phyloP scores from a whole-genome alignment of 2,113 vertebrate species.

The Platichthys stellatus region DNA sequence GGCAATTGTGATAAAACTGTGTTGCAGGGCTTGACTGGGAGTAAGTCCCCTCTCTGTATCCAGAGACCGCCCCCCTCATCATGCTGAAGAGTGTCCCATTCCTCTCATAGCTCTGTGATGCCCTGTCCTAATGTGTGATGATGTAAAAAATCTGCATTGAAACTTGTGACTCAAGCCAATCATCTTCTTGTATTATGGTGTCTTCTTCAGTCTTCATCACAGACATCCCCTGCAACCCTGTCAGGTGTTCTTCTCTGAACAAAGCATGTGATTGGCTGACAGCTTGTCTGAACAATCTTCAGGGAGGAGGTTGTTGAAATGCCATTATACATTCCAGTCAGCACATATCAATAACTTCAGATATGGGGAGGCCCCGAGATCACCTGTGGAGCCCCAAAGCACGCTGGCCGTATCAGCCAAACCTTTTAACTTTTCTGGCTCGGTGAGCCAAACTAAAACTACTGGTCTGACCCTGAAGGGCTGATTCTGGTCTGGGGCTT shows the following conservation, averaged over 20 bases:
- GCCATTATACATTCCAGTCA: not conserved
- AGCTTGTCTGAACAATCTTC: not conserved
- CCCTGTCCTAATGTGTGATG: too few relatives aligned
- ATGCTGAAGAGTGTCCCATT: too few relatives aligned
- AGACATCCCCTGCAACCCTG: not conserved
- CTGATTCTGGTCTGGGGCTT: not conserved
- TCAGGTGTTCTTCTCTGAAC: not conserved
- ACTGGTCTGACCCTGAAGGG: not conserved
- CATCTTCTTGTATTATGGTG: too few relatives aligned
- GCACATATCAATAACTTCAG: slow-evolving; percentile 3
- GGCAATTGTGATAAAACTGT: not conserved
- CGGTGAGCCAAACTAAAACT: not conserved
- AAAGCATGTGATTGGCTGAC: not conserved
- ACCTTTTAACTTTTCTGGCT: not conserved
- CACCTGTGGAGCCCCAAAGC: not conserved
- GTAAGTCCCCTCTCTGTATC: not conserved
- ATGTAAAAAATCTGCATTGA: too few relatives aligned
- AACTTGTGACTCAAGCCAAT: too few relatives aligned
- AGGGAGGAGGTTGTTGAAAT: not conserved
- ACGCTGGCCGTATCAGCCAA: not conserved
- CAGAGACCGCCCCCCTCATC: not conserved
- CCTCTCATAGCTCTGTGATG: not conserved
- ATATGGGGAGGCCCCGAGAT: not conserved
- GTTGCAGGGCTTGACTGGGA: not conserved
- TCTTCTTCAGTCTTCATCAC: too few relatives aligned